Conservation (phyloP, 2,113 vertebrate species). For the Halcyon malimbica region DNA sequence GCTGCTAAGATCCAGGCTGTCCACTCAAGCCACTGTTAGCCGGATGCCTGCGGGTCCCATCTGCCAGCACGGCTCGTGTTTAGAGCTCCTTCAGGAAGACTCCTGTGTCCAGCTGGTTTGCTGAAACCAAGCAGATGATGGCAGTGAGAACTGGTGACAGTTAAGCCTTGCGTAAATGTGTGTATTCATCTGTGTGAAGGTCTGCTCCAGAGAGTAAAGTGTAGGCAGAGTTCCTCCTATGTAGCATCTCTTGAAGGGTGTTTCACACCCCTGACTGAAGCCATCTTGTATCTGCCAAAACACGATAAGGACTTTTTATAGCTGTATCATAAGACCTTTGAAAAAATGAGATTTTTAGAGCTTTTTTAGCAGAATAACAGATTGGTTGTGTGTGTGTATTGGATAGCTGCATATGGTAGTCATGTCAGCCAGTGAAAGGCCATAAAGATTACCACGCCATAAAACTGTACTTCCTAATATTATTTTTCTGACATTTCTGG, state of each 20-base stretch:
- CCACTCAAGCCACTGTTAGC: neutral
- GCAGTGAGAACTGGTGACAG: neutral
- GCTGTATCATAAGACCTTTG: neutral
- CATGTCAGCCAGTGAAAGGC: neutral
- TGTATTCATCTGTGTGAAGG: neutral
- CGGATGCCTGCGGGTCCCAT: neutral
- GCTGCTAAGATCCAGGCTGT: neutral
- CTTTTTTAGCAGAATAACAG: neutral
- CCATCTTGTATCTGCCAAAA: conserved; percentile 20
- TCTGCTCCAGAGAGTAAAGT: neutral
- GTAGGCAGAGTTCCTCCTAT: neutral
- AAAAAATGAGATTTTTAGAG: neutral
- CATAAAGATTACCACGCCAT: neutral
- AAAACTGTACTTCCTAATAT: neutral
- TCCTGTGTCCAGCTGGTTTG: neutral
- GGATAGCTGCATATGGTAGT: neutral
- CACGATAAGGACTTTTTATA: neutral
- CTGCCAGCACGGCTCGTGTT: neutral
- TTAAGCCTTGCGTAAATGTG: neutral
- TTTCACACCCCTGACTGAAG: neutral
- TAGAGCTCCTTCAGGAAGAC: neutral
- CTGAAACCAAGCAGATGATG: neutral
- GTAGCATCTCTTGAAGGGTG: neutral
- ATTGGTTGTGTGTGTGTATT: accelerated
- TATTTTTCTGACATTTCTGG: neutral